These are phyloP conservation scores for Hippopotamus amphibius DNA, from an alignment of 2,113 vertebrate species.

Conservation along the genomic window DNA sequence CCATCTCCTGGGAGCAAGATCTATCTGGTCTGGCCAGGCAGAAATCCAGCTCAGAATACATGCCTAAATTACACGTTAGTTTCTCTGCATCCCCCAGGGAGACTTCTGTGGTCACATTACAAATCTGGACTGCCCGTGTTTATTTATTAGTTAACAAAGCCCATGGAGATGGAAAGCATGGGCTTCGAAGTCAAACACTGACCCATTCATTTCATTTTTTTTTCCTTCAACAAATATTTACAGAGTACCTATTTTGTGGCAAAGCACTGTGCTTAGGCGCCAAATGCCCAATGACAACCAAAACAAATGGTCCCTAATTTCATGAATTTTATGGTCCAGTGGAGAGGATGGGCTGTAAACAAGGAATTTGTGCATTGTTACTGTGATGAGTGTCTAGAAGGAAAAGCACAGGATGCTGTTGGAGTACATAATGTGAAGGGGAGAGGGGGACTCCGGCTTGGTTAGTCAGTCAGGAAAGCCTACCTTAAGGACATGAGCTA, in stretches of 20 bases:
- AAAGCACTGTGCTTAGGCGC: background rate
- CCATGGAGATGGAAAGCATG: background rate
- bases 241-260: background rate
- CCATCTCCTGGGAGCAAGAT: constrained; percentile 72
- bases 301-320: background rate
- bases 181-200: background rate
- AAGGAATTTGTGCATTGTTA: background rate
- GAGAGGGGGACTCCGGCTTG: background rate
- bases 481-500: background rate
- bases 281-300: background rate
- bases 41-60: background rate
- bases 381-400: background rate
- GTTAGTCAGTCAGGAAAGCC: background rate
- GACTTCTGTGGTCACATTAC: background rate
- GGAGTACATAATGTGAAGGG: background rate
- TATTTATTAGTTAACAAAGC: constrained; percentile 6
- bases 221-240: background rate
- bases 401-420: background rate
- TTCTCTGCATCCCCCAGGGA: background rate
- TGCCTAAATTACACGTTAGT: background rate
- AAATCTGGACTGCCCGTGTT: background rate
- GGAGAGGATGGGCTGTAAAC: background rate
- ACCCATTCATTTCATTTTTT: background rate
- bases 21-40: background rate
- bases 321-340: background rate